phyloP scores from a whole-genome alignment of 2,888 invertebrate species.

The Oasisia sp. region DNA sequence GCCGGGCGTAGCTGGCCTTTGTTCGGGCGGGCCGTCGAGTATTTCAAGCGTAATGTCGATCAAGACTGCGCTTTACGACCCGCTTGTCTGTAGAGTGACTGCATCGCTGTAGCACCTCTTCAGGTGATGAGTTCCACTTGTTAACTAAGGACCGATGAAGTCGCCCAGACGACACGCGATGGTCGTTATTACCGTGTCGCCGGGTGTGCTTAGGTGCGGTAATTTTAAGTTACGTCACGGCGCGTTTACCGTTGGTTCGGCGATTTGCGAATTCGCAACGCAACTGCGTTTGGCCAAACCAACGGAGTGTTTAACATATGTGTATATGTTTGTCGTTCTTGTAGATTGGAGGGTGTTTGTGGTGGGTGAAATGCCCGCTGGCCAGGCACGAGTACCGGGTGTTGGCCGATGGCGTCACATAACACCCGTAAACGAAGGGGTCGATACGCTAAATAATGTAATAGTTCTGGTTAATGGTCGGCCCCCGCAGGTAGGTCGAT shows the following conservation, averaged over 20 bases:
- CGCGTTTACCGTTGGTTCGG: neutral
- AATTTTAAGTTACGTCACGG: neutral
- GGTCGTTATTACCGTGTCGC: neutral
- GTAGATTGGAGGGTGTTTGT: neutral
- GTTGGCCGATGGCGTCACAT: neutral
- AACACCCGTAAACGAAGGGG: neutral
- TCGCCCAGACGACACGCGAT: neutral
- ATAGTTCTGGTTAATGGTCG: neutral
- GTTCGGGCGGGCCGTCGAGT: neutral
- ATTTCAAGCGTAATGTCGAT: neutral
- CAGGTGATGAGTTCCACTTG: neutral
- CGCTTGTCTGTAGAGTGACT: neutral
- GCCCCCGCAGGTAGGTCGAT: neutral
- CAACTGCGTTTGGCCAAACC: neutral
- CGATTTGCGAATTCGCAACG: neutral
- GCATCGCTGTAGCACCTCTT: neutral
- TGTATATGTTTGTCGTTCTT: neutral
- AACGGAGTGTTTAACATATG: neutral
- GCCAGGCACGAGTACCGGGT: neutral
- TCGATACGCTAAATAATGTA: conserved; percentile 10
- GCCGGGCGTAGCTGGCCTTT: neutral
- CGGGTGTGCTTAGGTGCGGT: neutral
- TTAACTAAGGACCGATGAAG: neutral
- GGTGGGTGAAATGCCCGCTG: neutral
- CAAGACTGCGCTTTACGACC: neutral